Conservation (phyloP, 2,797 vertebrate species). For the Lophotriccus pileatus region DNA sequence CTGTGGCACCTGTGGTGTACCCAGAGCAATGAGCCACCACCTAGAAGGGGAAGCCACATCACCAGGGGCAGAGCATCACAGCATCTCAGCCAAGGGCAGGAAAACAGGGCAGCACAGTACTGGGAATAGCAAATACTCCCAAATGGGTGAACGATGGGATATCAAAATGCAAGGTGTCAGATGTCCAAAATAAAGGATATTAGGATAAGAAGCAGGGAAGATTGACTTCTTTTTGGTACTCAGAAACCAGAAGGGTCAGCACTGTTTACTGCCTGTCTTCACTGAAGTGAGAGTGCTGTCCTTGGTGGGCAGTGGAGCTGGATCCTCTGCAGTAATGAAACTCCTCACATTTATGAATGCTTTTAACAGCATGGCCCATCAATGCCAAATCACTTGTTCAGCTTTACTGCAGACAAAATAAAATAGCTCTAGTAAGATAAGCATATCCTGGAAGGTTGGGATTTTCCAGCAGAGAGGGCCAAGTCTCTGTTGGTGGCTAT, state of each 20-base stretch:
- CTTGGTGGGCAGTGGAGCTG: fast-evolving
- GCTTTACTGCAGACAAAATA: slow-evolving; percentile 51
- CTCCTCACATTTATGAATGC: neutral
- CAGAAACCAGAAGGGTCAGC: neutral
- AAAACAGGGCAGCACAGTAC: neutral
- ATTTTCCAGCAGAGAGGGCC: slow-evolving; percentile 46
- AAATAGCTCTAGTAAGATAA: slow-evolving; percentile 45
- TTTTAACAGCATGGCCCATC: neutral
- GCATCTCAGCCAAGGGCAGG: neutral
- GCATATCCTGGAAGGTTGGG: neutral
- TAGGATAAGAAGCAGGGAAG: neutral
- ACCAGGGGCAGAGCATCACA: neutral
- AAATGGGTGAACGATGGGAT: neutral
- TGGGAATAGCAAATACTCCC: neutral
- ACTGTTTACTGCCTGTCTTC: neutral
- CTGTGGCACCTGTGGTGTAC: neutral
- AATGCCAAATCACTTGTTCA: slow-evolving; percentile 38
- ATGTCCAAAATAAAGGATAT: neutral
- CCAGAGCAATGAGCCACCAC: neutral
- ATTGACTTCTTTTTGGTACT: neutral
- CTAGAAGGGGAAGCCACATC: neutral
- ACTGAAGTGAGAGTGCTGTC: neutral
- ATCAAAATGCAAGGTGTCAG: neutral
- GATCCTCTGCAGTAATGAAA: neutral
- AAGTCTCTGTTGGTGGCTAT: slow-evolving; percentile 53